Percentiles rank a stretch among this genome's conserved stretches.
These are phyloP conservation scores for Tricholauxania praeusta DNA, from an alignment of 2,888 invertebrate species.

Conservation along the genomic window DNA sequence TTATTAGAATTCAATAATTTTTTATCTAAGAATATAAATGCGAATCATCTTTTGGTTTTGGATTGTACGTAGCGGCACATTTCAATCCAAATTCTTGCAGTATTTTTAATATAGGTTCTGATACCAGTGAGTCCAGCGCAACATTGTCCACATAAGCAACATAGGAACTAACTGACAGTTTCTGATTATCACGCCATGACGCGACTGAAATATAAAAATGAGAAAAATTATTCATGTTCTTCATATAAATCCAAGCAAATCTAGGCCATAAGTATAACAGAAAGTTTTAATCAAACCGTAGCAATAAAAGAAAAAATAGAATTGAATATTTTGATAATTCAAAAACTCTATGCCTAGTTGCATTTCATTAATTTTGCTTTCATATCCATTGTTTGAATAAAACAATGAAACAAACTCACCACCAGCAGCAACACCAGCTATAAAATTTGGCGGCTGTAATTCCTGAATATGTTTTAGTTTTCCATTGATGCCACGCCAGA, in stretches of 20 bases:
- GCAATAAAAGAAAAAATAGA: not conserved
- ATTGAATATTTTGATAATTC: too few species aligned
- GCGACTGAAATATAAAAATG: constrained; percentile 52
- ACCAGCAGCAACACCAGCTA: constrained; percentile 64
- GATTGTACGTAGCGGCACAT: constrained; percentile 56
- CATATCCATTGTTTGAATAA: not conserved
- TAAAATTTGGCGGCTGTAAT: constrained; percentile 65
- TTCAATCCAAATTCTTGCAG: constrained; percentile 54
- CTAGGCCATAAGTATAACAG: not conserved
- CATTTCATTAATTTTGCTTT: not conserved
- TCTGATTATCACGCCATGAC: constrained; percentile 59
- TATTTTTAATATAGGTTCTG: constrained; percentile 61
- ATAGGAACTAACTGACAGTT: constrained; percentile 55
- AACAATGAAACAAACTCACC: constrained; percentile 49
- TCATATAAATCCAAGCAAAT: too few species aligned
- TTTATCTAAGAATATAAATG: constrained; percentile 59
- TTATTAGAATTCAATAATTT: not conserved
- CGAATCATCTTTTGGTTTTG: constrained; percentile 58
- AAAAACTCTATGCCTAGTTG: too few species aligned
- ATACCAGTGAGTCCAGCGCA: constrained; percentile 59
- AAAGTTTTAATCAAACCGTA: not conserved
- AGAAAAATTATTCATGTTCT: constrained; percentile 9
- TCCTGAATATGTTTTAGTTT: constrained; percentile 48
- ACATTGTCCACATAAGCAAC: constrained; percentile 63
- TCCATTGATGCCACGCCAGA: constrained; percentile 58